Base-by-base conservation (phyloP, 2,888 invertebrate genomes). In the Allophyes oxyacanthae region DNA sequence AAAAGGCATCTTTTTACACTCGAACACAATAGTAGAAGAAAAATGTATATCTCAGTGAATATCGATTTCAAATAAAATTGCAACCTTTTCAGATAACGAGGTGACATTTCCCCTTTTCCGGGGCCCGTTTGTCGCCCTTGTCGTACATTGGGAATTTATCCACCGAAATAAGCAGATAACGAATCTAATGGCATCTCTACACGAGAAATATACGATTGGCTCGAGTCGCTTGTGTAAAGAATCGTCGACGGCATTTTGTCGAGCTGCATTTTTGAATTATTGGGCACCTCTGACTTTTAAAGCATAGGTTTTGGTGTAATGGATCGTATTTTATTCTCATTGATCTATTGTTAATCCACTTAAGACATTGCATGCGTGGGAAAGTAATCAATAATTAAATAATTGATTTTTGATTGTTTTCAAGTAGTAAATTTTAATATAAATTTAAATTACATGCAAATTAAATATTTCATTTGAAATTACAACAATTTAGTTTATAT, bases 51-150 rank as follows among this genome's bases (percentile, higher is more conserved):
- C 86, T 85, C 86, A 87, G 82, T 85, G 90, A 89, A 91, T 94
- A 94, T 94, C 94, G 94, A 94, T 94, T 94, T 93, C 94, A 91
- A 91, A 94, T 94, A 93, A 92, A 92, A 93, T 92, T 93, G 92
- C 93, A 94, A 92, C 94, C 91, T 94, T 94, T 92, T 89, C 88
- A 88, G 89, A 93, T 94, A 94, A 94, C 93, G 92, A 94, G 92
- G 91, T 90, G 92, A 90, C 91, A 86, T 90, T 92, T 90, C 89
- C 92, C 91, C 89, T 89, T 91, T 90, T 88, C 87, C 87, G 87
- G 83, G 81, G 72, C 81, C 72, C 83, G 87, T 88, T 89, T 87
- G 89, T 86, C 87, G 88, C 86, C 83, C 83, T 79, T 84, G 81
- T 83, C 86, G 82, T 84, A 88, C 90, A 88, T 88, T 85, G 86